Evolutionary conservation across 2,797 vertebrate genomes (phyloP).

Genomic region (Sebastiscus albofasciatus): DNA sequence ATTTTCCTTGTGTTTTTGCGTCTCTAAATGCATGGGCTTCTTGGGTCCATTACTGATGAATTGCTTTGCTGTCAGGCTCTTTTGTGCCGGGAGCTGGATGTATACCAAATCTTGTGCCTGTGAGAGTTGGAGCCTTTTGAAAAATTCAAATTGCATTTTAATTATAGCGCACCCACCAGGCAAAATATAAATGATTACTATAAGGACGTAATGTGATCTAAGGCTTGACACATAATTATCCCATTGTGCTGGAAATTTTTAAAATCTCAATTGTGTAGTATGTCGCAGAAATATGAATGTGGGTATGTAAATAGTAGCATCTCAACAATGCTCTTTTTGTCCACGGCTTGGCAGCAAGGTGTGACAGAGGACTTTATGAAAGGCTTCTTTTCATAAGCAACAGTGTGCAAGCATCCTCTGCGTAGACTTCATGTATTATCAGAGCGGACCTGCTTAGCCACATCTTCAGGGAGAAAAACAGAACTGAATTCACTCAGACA

Average conservation of each 20-base stretch:
- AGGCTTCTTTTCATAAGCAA: not conserved
- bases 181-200: slow-evolving; percentile 58
- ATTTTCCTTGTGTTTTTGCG: slow-evolving; percentile 22
- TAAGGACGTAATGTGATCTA: slow-evolving; percentile 53
- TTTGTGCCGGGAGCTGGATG: slow-evolving; percentile 59
- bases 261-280: slow-evolving; percentile 32
- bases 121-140: slow-evolving; percentile 58
- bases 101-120: slow-evolving; percentile 50
- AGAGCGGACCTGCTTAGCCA: not conserved
- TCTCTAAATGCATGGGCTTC: slow-evolving; percentile 48
- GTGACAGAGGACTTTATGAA: slow-evolving; percentile 13
- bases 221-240: slow-evolving; percentile 47
- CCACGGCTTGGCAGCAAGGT: slow-evolving; percentile 37
- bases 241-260: slow-evolving; percentile 20
- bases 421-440: not conserved
- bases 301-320: slow-evolving; percentile 27
- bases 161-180: slow-evolving; percentile 60
- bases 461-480: not conserved
- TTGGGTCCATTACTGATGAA: slow-evolving; percentile 55
- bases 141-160: slow-evolving; percentile 65
- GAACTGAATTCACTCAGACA: not conserved
- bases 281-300: slow-evolving; percentile 11
- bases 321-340: slow-evolving; percentile 38
- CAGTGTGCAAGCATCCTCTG: not conserved
- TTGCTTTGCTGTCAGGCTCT: slow-evolving; percentile 56